Base-by-base conservation (phyloP, 2,113 vertebrate genomes). In the Hemibagrus wyckioides region DNA sequence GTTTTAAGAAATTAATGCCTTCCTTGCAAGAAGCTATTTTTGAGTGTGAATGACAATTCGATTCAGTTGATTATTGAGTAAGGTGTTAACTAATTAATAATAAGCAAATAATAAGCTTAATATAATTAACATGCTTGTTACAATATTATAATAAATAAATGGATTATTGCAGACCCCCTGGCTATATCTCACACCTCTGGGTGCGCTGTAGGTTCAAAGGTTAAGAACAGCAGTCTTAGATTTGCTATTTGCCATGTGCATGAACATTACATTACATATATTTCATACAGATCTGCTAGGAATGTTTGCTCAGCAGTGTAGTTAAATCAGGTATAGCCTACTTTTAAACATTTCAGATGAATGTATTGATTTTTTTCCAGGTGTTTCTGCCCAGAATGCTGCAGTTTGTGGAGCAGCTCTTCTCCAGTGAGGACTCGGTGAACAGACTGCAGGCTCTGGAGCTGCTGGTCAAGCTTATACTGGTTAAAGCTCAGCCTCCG, bases 401-500 rank as follows among this genome's bases (percentile, higher is more conserved):
- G 73, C 93, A 91, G 25, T 99, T 97, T 90, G 50, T 95, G 85
- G 92, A 97, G 28, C 93, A 90, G 30, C 92, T 96, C 86, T 96
- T 99, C 75, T 88, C 81, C 69, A 88, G 86, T 0, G 89, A 92
- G 0, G 95, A 98, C 4, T 4, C 87, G 2, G 0, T 89, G 0
- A 75, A 86, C 75, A 95, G 89, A 80, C 93, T 96, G 21, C 92
- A 94, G 59, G 95, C 94, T 0, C 91, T 98, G 90, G 96, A 97
- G 77, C 84, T 94, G 82, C 92, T 99, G 90, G 94, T 96, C 88
- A 95, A 95, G 81, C 96, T 99, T 5, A 97, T 99, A 94, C 94
- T 99, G 48, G 93, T 93, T 89, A 99, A 99, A 95, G 98, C 98
- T 57, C 93, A 96, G 4, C 97, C 98, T 77, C 97, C 98, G 23